Percentiles rank a stretch among this genome's conserved stretches.
These are phyloP conservation scores for Caenorhabditis sp. DNA, from an alignment of 2,888 invertebrate genomes.

Conservation along the genomic window DNA sequence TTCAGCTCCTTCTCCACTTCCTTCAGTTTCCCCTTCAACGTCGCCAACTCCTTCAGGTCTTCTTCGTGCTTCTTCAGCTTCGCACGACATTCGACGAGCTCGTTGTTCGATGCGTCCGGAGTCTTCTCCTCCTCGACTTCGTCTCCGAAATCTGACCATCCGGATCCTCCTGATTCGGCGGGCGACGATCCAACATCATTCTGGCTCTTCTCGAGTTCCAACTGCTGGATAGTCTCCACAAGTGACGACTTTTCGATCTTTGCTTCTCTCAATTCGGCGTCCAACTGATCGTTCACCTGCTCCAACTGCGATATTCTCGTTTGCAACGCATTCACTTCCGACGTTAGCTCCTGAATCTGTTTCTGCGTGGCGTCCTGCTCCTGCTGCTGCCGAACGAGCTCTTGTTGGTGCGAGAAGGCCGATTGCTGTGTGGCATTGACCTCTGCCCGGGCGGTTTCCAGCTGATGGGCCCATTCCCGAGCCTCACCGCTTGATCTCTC, in stretches of 20 bases:
- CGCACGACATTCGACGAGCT: slow-evolving; percentile 45
- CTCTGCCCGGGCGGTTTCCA: slow-evolving; percentile 21
- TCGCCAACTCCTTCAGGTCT: slow-evolving; percentile 44
- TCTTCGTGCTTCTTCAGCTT: slow-evolving; percentile 45
- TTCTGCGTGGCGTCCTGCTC: slow-evolving; percentile 12
- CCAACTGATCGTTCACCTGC: slow-evolving; percentile 2
- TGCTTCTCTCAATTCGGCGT: slow-evolving; percentile 4
- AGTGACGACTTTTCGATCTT: slow-evolving; percentile 16
- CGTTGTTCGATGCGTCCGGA: slow-evolving; percentile 27
- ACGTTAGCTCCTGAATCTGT: slow-evolving; percentile 9
- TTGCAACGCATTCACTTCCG: neutral
- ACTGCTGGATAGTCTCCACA: slow-evolving; percentile 10
- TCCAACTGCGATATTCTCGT: slow-evolving; percentile 16
- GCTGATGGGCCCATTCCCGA: slow-evolving; percentile 28
- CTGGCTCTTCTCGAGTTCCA: slow-evolving; percentile 21
- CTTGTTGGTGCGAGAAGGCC: slow-evolving; percentile 17
- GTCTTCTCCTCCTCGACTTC: slow-evolving; percentile 48
- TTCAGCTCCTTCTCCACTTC: slow-evolving; percentile 44
- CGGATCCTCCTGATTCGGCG: slow-evolving; percentile 64
- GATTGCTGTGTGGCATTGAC: slow-evolving; percentile 16
- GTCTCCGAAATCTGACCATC: slow-evolving; percentile 66
- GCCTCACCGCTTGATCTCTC: no score
- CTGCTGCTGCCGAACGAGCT: slow-evolving; percentile 14
- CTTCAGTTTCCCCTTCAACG: slow-evolving; percentile 43
- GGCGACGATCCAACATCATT: slow-evolving; percentile 30